A percentile compares a stretch with the other conserved stretches of the same genome.
Evolutionary conservation across 2,113 vertebrate genomes (phyloP).

Genomic region (Lepus americanus): DNA sequence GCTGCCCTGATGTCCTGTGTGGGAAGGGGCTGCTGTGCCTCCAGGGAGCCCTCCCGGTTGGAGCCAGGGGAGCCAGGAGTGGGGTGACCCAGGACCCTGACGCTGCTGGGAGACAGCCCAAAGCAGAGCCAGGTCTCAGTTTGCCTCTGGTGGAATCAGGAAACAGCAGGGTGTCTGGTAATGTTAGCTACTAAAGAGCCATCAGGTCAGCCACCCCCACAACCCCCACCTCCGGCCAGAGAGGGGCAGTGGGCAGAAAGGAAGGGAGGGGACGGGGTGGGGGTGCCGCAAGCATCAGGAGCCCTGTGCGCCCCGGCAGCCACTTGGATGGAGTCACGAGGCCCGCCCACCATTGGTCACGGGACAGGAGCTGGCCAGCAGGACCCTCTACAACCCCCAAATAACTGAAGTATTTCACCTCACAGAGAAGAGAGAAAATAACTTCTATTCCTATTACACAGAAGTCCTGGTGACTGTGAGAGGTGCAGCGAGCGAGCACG

Average conservation of each 20-base stretch:
- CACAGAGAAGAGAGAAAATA: neutral
- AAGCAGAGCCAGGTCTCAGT: neutral
- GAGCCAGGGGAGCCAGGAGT: too few species aligned
- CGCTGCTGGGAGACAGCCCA: neutral
- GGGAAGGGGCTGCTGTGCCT: neutral
- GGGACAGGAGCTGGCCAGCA: neutral
- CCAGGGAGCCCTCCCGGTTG: neutral
- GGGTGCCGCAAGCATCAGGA: neutral
- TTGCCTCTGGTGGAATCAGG: neutral
- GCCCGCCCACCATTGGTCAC: fast-evolving
- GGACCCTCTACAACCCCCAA: neutral
- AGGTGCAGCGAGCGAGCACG: neutral
- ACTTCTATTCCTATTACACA: conserved; percentile 10
- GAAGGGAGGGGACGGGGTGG: neutral
- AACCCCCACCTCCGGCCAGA: neutral
- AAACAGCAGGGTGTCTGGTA: neutral
- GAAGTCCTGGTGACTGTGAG: neutral
- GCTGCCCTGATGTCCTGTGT: neutral
- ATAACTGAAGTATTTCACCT: neutral
- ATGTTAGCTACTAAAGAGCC: neutral
- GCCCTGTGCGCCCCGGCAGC: neutral
- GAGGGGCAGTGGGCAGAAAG: neutral
- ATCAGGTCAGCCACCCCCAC: too few species aligned
- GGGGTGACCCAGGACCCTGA: neutral
- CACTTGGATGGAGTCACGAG: neutral